Evolutionary conservation across 2,797 vertebrate species (phyloP).

Genomic region (Mergus octosetaceus): DNA sequence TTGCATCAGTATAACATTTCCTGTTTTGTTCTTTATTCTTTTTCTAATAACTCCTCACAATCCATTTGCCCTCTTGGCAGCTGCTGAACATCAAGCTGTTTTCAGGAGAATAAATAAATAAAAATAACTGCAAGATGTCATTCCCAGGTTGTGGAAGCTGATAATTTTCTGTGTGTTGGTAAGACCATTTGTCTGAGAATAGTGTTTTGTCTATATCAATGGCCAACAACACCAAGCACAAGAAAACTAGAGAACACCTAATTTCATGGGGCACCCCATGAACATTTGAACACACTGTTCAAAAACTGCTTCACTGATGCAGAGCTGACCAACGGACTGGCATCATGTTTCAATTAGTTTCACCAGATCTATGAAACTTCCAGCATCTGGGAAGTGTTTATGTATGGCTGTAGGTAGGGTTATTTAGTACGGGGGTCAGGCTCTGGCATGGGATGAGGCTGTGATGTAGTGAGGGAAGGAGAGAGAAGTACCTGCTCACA

Average conservation of each 20-base stretch:
- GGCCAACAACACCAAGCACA: background rate
- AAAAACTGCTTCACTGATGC: background rate
- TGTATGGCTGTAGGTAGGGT: fast-evolving
- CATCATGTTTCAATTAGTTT: background rate
- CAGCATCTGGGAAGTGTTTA: background rate
- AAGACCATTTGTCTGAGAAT: background rate
- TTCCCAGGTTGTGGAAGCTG: background rate
- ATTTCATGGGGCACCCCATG: background rate
- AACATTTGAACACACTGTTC: background rate
- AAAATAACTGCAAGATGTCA: background rate
- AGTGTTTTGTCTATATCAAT: background rate
- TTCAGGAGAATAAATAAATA: background rate
- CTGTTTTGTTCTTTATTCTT: conserved; percentile 35
- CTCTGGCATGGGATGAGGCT: fast-evolving
- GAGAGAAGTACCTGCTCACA: fast-evolving
- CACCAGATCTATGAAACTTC: background rate
- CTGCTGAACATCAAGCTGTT: background rate
- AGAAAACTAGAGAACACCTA: background rate
- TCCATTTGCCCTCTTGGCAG: background rate
- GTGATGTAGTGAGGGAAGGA: background rate
- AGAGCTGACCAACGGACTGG: background rate
- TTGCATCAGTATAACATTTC: conserved; percentile 23
- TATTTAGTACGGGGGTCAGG: fast-evolving
- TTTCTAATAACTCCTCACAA: background rate
- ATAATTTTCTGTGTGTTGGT: background rate